phyloP scores from a whole-genome alignment of 2,797 vertebrate species.

The Anolis apletophallus region DNA sequence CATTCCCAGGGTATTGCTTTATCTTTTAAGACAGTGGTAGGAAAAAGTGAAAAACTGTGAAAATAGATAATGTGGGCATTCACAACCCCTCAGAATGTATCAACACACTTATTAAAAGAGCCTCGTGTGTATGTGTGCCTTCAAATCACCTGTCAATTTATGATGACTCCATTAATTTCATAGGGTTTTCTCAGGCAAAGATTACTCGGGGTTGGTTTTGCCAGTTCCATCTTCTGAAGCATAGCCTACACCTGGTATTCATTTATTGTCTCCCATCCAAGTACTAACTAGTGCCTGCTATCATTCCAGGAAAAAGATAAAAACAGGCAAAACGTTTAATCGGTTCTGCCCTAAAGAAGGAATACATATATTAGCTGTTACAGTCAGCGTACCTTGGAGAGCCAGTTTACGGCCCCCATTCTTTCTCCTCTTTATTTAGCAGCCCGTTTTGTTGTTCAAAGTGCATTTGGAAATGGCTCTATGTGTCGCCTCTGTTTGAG shows the following conservation, averaged over 20 bases:
- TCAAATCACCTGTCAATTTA: too few relatives aligned
- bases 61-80: background rate
- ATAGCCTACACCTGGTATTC: too few relatives aligned
- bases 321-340: background rate
- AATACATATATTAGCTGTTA: accelerated
- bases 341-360: background rate
- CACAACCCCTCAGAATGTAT: background rate
- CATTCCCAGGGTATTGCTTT: background rate
- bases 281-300: too few relatives aligned
- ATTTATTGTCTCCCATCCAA: too few relatives aligned
- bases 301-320: too few relatives aligned
- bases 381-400: background rate
- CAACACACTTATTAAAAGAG: background rate
- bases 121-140: too few relatives aligned
- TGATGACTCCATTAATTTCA: too few relatives aligned
- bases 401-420: background rate
- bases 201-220: too few relatives aligned
- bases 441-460: background rate
- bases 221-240: too few relatives aligned
- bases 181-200: too few relatives aligned
- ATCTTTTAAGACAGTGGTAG: background rate
- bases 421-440: background rate
- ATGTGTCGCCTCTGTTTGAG: constrained; percentile 8
- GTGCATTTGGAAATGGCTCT: background rate
- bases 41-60: background rate